Percentiles rank a stretch among this genome's conserved stretches.
Conservation (phyloP, 2,797 vertebrate genomes). For the Smutsia gigantea region DNA sequence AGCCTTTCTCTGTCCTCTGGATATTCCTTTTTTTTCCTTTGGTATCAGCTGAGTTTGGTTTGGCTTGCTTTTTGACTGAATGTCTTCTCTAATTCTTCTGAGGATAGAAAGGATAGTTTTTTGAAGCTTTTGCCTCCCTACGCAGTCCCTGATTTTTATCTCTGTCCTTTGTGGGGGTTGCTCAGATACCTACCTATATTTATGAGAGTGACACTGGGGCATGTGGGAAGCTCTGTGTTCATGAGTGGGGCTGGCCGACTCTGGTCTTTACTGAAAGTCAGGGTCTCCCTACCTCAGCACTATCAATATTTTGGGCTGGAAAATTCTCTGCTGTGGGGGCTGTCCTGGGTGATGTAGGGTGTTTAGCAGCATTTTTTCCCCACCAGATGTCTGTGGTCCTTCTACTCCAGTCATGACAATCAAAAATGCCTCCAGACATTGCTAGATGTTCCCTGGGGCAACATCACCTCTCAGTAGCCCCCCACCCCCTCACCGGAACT, state of each 20-base stretch:
- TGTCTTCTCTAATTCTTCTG: conserved; percentile 27
- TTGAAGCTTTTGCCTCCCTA: neutral
- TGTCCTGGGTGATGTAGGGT: neutral
- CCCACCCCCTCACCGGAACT: neutral
- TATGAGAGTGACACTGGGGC: neutral
- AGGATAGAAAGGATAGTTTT: neutral
- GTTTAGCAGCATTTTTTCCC: neutral
- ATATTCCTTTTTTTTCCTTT: neutral
- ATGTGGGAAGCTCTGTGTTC: neutral
- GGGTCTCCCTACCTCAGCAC: neutral
- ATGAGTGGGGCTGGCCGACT: neutral
- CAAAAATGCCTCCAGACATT: neutral
- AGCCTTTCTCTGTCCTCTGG: neutral
- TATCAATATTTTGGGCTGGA: neutral
- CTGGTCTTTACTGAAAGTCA: neutral
- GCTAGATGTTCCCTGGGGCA: neutral
- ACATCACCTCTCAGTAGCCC: accelerated
- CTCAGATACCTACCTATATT: neutral
- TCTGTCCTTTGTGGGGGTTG: neutral
- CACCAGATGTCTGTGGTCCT: neutral
- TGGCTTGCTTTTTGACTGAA: neutral
- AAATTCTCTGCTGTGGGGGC: neutral
- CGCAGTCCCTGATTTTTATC: neutral
- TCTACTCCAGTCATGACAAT: neutral
- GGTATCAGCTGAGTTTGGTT: neutral